These are phyloP conservation scores for Ecliptopera silaceata DNA, from an alignment of 2,888 invertebrate genomes.

Conservation along the genomic window DNA sequence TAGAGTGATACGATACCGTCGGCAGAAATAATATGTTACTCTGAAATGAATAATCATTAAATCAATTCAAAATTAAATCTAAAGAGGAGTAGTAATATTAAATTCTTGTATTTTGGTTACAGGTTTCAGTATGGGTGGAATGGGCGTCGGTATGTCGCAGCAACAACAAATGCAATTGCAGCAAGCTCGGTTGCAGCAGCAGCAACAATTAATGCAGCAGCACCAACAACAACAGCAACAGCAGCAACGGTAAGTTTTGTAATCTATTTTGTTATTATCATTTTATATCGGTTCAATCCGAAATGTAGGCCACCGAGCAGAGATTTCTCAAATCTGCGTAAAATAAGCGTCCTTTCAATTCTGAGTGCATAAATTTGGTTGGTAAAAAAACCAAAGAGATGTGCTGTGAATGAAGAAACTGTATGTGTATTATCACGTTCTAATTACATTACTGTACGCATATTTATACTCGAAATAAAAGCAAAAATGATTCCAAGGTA, in stretches of 20 bases:
- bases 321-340: too few species aligned
- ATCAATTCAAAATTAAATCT: too few species aligned
- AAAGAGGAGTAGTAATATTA: neutral
- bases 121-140: slow-evolving; percentile 65
- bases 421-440: too few species aligned
- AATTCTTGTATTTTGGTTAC: slow-evolving; percentile 8
- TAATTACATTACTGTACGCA: neutral
- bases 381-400: neutral
- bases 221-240: slow-evolving; percentile 53
- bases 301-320: too few species aligned
- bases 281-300: too few species aligned
- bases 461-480: neutral
- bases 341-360: too few species aligned
- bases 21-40: too few species aligned
- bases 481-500: neutral
- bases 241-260: slow-evolving; percentile 49
- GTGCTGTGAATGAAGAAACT: neutral
- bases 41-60: too few species aligned
- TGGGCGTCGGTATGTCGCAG: slow-evolving; percentile 66
- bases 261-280: too few species aligned
- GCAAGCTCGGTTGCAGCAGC: slow-evolving; percentile 78
- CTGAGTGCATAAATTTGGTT: too few species aligned
- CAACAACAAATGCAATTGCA: slow-evolving; percentile 85
- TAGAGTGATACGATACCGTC: too few species aligned
- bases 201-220: slow-evolving; percentile 85